phyloP scores from a whole-genome alignment of 2,888 invertebrate species.

The Lasioglossum pauxillum region DNA sequence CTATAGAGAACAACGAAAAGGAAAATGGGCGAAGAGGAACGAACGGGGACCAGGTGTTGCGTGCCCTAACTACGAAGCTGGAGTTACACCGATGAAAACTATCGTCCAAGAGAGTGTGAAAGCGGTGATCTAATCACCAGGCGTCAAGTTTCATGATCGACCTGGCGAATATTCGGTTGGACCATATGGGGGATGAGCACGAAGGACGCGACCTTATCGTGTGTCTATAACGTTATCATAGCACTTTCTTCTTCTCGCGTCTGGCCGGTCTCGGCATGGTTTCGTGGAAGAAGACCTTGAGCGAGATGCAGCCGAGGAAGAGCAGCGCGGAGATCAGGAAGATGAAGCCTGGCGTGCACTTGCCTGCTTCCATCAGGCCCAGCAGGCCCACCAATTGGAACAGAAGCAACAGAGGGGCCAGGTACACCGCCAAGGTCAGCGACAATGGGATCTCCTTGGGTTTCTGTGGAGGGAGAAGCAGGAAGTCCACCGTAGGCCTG shows the following conservation, averaged over 20 bases:
- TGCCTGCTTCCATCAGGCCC: conserved; percentile 76
- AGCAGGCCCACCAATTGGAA: conserved; percentile 76
- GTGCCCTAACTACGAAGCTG: conserved; percentile 1
- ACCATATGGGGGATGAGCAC: background rate
- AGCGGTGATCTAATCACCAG: conserved; percentile 18
- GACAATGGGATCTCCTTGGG: conserved; percentile 70
- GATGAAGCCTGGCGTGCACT: conserved; percentile 81
- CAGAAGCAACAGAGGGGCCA: conserved; percentile 76
- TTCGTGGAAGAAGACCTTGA: conserved; percentile 78
- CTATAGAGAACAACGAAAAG: background rate
- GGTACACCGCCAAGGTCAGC: conserved; percentile 76
- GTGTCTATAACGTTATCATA: conserved; percentile 61
- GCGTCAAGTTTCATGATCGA: background rate
- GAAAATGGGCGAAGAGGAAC: background rate
- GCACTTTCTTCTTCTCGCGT: conserved; percentile 74
- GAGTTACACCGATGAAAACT: background rate
- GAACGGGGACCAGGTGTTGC: background rate
- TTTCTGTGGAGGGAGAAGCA: conserved; percentile 65
- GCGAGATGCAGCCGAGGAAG: conserved; percentile 78
- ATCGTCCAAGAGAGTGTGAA: background rate
- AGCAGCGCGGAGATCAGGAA: conserved; percentile 79
- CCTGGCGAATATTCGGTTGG: background rate
- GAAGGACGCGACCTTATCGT: background rate
- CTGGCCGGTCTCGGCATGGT: conserved; percentile 49
- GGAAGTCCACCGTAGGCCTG: conserved; percentile 47